Base-by-base conservation (phyloP, 1,140 invertebrate species). In the Apis cerana region DNA sequence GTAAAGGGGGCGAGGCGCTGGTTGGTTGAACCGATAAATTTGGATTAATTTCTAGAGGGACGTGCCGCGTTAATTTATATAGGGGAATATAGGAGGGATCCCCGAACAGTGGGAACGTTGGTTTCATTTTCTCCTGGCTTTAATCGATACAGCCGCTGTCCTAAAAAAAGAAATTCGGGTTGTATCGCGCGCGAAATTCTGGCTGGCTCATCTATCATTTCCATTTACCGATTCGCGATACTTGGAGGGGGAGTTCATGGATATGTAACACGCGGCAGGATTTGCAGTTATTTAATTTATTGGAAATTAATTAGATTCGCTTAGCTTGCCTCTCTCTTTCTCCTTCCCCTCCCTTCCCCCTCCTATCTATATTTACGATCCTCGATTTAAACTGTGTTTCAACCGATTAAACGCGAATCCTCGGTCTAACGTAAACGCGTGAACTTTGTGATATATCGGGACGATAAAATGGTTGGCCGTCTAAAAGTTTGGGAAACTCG, bases 231-330 rank as follows among this genome's bases (percentile, higher is more conserved):
- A 56, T 74, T 43, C 17, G 43, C 68, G 50, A 27, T 43, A 74
- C 50, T 80, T 50, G 9, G n/a, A 5, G 68, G 9, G 27, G 9
- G 43, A 5, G 68, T 21, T 52, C 48, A 27, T 33, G 58, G 68
- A 2, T 43, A 5, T 62, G 68, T 59, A 79, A 71, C 43, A 59
- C 58, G 68, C 23, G 61, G 52, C 56, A 17, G 48, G 68, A 80
- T 62, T 80, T 56, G 78, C 52, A 74, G 78, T 80, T 80, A 80
- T 80, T 80, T 74, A 74, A 80, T 80, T 80, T 61, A 80, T 75
- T 9, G 59, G 70, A 80, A 65, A 74, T 80, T 74, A 80, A 80
- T 80, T 80, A 80, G 59, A 65, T 80, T 80, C 78, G 50, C 78
- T 65, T 80, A 80, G 27, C 61, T 80, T 48, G 59, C 27, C 13